Base-by-base conservation (phyloP, 2,113 vertebrate species). In the Eubucco bourcierii region DNA sequence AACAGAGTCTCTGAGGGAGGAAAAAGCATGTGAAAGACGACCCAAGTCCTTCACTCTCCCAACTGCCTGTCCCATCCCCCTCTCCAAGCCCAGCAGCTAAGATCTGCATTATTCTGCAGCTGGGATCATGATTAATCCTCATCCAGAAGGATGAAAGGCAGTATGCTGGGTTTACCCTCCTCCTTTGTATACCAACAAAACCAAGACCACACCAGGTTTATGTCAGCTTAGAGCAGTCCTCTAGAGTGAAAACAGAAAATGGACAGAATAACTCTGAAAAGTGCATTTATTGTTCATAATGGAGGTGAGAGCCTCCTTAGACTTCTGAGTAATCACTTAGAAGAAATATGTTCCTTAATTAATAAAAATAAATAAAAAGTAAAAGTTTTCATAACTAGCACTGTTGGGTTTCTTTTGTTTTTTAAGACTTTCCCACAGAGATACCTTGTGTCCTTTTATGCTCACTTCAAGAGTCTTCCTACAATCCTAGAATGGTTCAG, bases 101-200 rank as follows among this genome's bases (percentile, higher is more conserved):
- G 75, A 89, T 74, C 68, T 76, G 64, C 64, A 82, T 84, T 55
- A 84, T 84, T 74, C 72, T 95, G 91, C 93, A 94, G 96, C 91
- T 87, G 94, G 52, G 87, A 83, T 88, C 93, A 80, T 9, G 82
- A 76, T 90, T 94, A 95, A 96, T 93, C 90, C 84, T 82, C 87
- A 79, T 24, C 52, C 84, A 85, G 79, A 77, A 87, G 89, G 72
- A 93, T 71, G 79, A 92, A 89, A 92, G 76, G 63, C 53, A 78
- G 60, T 61, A 90, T 81, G 87, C 64, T 75, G 92, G 2, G 74
- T 80, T 29, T 72, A 61, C 82, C 72, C 53, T 11, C 68, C 60
- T 67, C 64, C 79, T 53, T 65, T 41, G 37, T 58, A n/a, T 20
- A 77, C 60, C 78, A 80, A 80, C 75, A 74, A 80, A 83, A 91